phyloP scores from a whole-genome alignment of 2,888 invertebrate genomes.

The Drosophila percnosoma region DNA sequence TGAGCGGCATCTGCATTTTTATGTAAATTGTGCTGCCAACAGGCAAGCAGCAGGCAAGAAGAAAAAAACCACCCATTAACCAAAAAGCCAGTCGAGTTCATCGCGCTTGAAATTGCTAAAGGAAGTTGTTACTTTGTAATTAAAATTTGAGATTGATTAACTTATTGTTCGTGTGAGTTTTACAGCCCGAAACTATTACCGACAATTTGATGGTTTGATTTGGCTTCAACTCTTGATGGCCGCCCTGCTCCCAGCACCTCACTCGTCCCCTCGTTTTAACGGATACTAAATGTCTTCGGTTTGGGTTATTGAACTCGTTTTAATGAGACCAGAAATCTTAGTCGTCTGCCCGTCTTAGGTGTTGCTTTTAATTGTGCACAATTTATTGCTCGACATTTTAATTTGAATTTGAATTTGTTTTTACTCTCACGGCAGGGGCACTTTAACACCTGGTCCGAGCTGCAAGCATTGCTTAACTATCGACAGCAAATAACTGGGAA shows the following conservation, averaged over 20 bases:
- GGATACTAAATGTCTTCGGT: slow-evolving; percentile 44
- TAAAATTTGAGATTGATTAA: slow-evolving; percentile 81
- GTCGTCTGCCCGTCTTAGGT: slow-evolving; percentile 29
- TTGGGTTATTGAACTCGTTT: slow-evolving; percentile 66
- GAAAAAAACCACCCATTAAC: slow-evolving; percentile 58
- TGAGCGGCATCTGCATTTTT: slow-evolving; percentile 69
- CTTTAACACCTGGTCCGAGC: slow-evolving; percentile 27
- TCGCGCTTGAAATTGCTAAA: slow-evolving; percentile 80
- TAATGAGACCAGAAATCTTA: slow-evolving; percentile 48
- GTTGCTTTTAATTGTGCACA: slow-evolving; percentile 70
- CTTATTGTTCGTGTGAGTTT: slow-evolving; percentile 82
- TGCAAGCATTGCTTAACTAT: slow-evolving; percentile 13
- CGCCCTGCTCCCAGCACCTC: not conserved
- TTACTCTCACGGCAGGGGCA: slow-evolving; percentile 26
- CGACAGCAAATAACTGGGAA: not conserved
- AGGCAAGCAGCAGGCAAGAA: slow-evolving; percentile 17
- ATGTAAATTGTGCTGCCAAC: slow-evolving; percentile 71
- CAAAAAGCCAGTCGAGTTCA: slow-evolving; percentile 63
- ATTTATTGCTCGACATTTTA: slow-evolving; percentile 65
- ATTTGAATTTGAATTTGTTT: slow-evolving; percentile 57
- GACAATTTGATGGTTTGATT: slow-evolving; percentile 80
- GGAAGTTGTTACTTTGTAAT: slow-evolving; percentile 81
- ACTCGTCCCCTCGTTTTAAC: slow-evolving; percentile 24
- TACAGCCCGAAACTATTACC: slow-evolving; percentile 79
- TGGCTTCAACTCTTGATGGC: slow-evolving; percentile 46